Conservation (phyloP, 2,888 invertebrate species). For the Pollenia angustigena region DNA sequence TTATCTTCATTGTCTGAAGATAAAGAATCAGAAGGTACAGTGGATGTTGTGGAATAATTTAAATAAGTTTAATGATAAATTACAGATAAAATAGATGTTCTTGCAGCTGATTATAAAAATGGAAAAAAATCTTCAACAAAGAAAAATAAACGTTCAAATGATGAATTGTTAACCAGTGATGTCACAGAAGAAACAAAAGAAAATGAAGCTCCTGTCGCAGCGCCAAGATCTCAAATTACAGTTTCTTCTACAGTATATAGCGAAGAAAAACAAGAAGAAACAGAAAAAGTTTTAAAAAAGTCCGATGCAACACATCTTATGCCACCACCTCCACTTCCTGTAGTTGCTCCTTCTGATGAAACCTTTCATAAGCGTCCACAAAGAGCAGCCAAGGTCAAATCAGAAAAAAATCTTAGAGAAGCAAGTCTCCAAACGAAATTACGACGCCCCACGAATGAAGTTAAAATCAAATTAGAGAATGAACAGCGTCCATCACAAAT, state of each 20-base stretch:
- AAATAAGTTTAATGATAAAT: not conserved
- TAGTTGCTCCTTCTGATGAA: slow-evolving; percentile 61
- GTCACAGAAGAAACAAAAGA: slow-evolving; percentile 26
- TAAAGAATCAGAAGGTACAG: slow-evolving; percentile 76
- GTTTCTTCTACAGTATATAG: not conserved
- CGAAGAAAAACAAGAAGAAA: not conserved
- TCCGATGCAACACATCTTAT: slow-evolving; percentile 56
- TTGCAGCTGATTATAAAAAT: not conserved
- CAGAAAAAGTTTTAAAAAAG: slow-evolving; percentile 40
- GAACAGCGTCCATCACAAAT: slow-evolving; percentile 80
- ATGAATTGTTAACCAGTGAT: slow-evolving; percentile 75
- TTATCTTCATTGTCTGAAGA: slow-evolving; percentile 77
- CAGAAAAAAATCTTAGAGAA: slow-evolving; percentile 80
- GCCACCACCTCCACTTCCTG: slow-evolving; percentile 80
- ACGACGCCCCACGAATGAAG: slow-evolving; percentile 78
- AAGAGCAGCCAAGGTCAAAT: slow-evolving; percentile 81
- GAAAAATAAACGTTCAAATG: slow-evolving; percentile 75
- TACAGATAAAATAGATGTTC: slow-evolving; percentile 13
- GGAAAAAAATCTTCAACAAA: slow-evolving; percentile 33
- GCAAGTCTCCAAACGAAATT: slow-evolving; percentile 77
- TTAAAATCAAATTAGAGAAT: slow-evolving; percentile 78
- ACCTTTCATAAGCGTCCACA: slow-evolving; percentile 78
- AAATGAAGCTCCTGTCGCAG: slow-evolving; percentile 7
- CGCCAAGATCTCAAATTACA: slow-evolving; percentile 16
- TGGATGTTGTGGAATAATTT: not conserved